Evolutionary conservation across 2,113 vertebrate species (phyloP), one percentile per base, ranked within the genome.

Genomic region (Nyctereutes procyonoides): DNA sequence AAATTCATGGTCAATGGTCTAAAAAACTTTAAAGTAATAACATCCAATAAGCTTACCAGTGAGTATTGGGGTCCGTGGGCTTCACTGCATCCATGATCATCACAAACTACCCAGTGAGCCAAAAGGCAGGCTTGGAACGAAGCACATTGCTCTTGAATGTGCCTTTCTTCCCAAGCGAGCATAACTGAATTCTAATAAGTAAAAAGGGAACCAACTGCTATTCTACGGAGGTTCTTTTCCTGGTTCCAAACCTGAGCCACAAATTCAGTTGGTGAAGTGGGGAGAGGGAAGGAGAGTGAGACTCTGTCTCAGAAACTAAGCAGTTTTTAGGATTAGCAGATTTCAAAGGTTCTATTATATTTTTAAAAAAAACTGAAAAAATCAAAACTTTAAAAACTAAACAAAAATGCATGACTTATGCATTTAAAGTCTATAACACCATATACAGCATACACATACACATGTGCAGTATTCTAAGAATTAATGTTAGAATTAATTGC

Each of bases 351-450:
- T 67, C 65, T 81, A 56, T 35, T 80, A 43, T 43, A 43, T 43
- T 43, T 43, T 43, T 43, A 7, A 4, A 0, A 43, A 80, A 87
- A 74, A 48, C 30, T 63, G 30, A 56, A 85, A 63, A 56, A 51
- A 84, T 38, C 8, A 84, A 95, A 88, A 73, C 43, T 79, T 96
- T 32, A 17, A 85, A 95, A 88, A 82, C 58, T 9, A 60, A 92
- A 56, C 51, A 56, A 74, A 88, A 88, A 38, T 65, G 2, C 82
- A 90, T 58, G 30, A 32, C 13, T 74, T 87, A 76, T 48, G 16
- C 56, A 43, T 7, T 43, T 80, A 20, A 94, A 35, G 30, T 80
- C 56, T 60, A 0, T 55, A 69, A 85, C 56, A 58, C 67, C 87
- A 86, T 86, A 86, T 48, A 69, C 4, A 88, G 77, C 17, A 62